Evolutionary conservation across 1,140 invertebrate species (phyloP), one percentile per base, ranked within the genome.

Genomic region (Semibalanus balanoides): DNA sequence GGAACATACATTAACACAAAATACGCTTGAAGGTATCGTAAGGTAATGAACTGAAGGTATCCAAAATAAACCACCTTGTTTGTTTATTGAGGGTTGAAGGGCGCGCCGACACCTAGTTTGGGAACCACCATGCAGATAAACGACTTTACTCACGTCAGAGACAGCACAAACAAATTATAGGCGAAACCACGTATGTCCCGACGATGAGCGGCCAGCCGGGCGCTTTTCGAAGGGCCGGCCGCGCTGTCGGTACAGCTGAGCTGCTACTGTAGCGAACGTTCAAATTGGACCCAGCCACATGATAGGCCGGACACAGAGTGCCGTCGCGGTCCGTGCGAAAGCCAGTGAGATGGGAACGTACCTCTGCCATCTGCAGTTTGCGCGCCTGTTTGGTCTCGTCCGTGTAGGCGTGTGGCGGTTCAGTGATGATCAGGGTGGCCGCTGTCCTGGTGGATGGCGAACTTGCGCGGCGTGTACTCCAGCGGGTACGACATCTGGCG

Each of bases 321-420:
- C 51, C 51, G 51, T 64, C 51, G 7, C 7, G 35, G 35, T 17
- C 35, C 35, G 35, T 5, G 5, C 35, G 35, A 5, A 5, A 73
- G 31, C 28, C 74, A 75, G n/a, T n/a, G n/a, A n/a, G n/a, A n/a
- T n/a, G n/a, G 75, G 77, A 29, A 76, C 81, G 76, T 80, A 89
- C 88, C 83, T 90, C 87, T 43, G 90, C 90, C 86, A 92, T 89
- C 81, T 91, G 88, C 79, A 89, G 87, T 82, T 96, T 90, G 79
- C 96, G 87, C 80, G 95, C 91, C 81, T 91, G 91, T 82, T 99
- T 99, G 7, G 95, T 97, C 79, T 96, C 93, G 81, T 98, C 95
- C 0, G 97, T 99, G 80, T 99, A 99, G 0, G 97, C 92, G 84
- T 99, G 81, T 99, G 97, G 84, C 98, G 17, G 97, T 98, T 99